A percentile compares a stretch with the other conserved stretches of the same genome.
Conservation (phyloP, 2,113 vertebrate genomes). For the Equus quagga region DNA sequence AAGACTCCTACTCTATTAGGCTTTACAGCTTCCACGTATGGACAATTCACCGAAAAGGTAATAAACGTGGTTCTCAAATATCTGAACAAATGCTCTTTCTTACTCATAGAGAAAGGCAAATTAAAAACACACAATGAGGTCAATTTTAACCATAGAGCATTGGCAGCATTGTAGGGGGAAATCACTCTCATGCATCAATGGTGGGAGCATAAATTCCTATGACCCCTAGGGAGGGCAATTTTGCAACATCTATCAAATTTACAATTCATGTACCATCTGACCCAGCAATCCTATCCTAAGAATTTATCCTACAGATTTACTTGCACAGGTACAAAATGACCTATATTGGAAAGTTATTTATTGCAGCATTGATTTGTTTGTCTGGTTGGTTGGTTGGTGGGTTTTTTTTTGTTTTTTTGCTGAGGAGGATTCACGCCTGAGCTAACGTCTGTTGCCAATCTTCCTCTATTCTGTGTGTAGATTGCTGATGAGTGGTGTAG, state of each 20-base stretch:
- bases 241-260: background rate
- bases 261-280: background rate
- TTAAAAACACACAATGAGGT: background rate
- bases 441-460: too few species aligned
- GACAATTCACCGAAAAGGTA: slow-evolving; percentile 23
- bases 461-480: too few species aligned
- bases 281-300: background rate
- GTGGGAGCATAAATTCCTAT: background rate
- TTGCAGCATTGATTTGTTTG: background rate
- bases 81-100: background rate
- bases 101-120: background rate
- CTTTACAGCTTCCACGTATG: background rate
- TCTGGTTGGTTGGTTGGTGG: too few species aligned
- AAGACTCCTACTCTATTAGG: background rate
- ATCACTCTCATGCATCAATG: background rate
- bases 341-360: background rate
- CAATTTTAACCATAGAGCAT: background rate
- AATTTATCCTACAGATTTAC: slow-evolving; percentile 2
- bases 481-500: too few species aligned
- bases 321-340: background rate
- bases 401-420: too few species aligned
- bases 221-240: background rate
- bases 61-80: background rate
- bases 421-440: too few species aligned
- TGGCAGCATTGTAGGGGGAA: background rate